Evolutionary conservation across 2,797 vertebrate genomes (phyloP), one percentile per base, ranked within the genome.

Genomic region (Gymnoscopelus microlampas): DNA sequence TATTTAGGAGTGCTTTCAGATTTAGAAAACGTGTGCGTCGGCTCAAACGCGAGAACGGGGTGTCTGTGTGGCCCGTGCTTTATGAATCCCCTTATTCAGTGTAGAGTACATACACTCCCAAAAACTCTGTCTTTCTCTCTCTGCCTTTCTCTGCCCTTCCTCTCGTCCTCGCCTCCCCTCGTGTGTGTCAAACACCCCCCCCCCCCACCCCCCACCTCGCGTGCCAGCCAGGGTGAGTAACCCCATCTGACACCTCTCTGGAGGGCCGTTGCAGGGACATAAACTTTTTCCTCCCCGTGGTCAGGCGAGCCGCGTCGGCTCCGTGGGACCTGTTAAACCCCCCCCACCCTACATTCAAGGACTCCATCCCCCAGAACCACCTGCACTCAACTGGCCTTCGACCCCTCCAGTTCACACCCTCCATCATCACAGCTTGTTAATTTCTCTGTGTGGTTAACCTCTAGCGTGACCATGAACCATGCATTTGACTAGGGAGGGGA

Each of bases 351-450:
- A 7, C 77, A 82, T 88, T 88, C 77, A 81, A 86, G 79, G 83
- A 86, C 85, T 87, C 79, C 68, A 83, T 81, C 77, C 84, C 73
- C 80, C 82, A 86, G 80, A 85, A 85, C 55, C 85, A 85, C 82
- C 88, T 87, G 86, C 72, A 84, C 71, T 56, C 73, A 53, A 71
- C 70, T 39, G 39, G 39, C 84, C 84, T 85, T 60, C 75, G 66
- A 84, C 77, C 84, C 83, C 49, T 8, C 64, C 53, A n/a, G 64
- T 78, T 81, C 77, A 63, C 78, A 74, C 79, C 62, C 77, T 84
- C 76, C 79, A 85, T 86, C 85, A 87, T 87, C 83, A 80, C 87
- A 89, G 85, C 86, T 90, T 90, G 85, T 91, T 89, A 87, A 89
- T 87, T 85, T 88, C 80, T 85, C 70, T 82, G 84, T 87, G 87